phyloP scores from a whole-genome alignment of 2,797 vertebrate species.

The Discoglossus pictus region DNA sequence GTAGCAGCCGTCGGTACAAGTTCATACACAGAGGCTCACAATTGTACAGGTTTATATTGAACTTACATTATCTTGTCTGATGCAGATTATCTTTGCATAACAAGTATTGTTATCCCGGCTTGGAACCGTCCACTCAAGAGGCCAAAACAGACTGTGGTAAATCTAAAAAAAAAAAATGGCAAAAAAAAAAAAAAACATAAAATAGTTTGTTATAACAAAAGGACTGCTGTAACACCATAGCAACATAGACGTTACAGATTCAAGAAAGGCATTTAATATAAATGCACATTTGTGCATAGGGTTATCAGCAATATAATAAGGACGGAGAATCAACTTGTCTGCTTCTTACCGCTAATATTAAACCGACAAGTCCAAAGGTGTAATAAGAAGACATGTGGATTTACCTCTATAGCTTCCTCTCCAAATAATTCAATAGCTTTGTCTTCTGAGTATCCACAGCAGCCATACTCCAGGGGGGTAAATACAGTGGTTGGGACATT shows the following conservation, averaged over 20 bases:
- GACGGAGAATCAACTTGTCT: too few relatives aligned
- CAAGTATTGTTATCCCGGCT: slow-evolving; percentile 87
- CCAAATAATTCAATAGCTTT: slow-evolving; percentile 77
- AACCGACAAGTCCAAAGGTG: too few relatives aligned
- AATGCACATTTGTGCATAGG: too few relatives aligned
- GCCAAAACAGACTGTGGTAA: slow-evolving; percentile 92
- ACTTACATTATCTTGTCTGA: slow-evolving; percentile 82
- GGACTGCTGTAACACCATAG: too few relatives aligned
- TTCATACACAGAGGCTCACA: too few relatives aligned
- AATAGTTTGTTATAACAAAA: neutral
- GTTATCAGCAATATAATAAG: too few relatives aligned
- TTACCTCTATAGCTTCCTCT: slow-evolving; percentile 84
- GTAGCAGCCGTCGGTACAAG: too few relatives aligned
- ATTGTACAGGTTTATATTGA: neutral
- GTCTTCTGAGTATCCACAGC: slow-evolving; percentile 90
- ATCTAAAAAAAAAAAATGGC: slow-evolving; percentile 66
- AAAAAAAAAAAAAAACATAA: neutral
- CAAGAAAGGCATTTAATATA: too few relatives aligned
- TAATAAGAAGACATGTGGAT: neutral
- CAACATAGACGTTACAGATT: too few relatives aligned
- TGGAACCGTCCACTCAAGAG: slow-evolving; percentile 90
- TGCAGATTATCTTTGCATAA: slow-evolving; percentile 92
- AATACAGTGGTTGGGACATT: slow-evolving; percentile 96
- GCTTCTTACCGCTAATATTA: too few relatives aligned
- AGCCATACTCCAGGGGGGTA: slow-evolving; percentile 93